phyloP scores from a whole-genome alignment of 2,113 vertebrate species.

The Elephas maximus region DNA sequence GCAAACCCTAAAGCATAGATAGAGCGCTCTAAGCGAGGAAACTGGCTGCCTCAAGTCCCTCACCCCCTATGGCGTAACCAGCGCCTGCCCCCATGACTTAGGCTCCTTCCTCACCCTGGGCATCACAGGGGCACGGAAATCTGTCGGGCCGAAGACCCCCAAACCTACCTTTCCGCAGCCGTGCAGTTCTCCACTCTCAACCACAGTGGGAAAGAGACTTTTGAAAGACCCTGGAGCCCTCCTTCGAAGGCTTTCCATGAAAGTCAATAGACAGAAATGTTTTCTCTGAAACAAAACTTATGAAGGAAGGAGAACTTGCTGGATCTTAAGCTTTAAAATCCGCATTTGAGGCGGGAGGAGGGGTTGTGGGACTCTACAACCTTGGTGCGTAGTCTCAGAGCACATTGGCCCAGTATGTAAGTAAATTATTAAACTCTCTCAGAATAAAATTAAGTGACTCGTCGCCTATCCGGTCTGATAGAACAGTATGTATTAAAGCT shows the following conservation, averaged over 20 bases:
- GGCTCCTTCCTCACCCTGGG: neutral
- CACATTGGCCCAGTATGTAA: neutral
- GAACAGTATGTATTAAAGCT: neutral
- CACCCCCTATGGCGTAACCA: neutral
- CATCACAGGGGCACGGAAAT: no score
- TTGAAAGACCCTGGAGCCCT: neutral
- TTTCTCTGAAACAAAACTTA: conserved; percentile 41
- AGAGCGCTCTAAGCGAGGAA: no score
- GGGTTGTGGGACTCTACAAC: neutral
- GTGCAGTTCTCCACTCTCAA: neutral
- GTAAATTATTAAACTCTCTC: conserved; percentile 63
- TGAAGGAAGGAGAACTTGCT: neutral
- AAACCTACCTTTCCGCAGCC: rapidly evolving
- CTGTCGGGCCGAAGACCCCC: neutral
- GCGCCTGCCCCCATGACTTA: neutral
- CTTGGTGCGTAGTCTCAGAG: neutral
- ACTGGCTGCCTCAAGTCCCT: neutral
- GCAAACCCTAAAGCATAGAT: neutral
- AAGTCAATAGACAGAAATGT: neutral
- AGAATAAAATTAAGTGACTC: conserved; percentile 33
- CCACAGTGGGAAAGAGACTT: neutral
- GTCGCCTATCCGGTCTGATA: neutral
- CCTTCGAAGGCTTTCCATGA: neutral
- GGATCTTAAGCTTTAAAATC: neutral
- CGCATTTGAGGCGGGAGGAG: neutral